Evolutionary conservation across 2,797 vertebrate species (phyloP).

Genomic region (Chelonia mydas): DNA sequence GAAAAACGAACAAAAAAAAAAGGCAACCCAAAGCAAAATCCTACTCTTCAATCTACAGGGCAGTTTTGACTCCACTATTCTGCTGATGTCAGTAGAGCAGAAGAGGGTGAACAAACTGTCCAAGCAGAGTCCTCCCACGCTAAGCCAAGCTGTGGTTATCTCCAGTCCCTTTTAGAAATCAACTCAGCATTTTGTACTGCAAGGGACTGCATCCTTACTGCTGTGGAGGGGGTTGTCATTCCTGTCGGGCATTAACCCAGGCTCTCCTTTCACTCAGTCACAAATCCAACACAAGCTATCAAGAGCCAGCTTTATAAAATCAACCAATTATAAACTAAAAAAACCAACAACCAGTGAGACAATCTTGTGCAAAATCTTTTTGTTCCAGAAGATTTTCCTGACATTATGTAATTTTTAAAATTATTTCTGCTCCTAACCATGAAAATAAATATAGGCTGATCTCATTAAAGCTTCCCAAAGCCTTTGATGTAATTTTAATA

Average conservation of each 20-base stretch:
- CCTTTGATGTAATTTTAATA: conserved; percentile 72
- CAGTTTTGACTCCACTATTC: not conserved
- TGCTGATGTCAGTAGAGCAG: not conserved
- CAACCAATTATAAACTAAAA: not conserved
- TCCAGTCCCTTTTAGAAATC: not conserved
- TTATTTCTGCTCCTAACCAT: conserved; percentile 67
- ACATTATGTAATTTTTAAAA: conserved; percentile 37
- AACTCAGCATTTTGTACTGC: not conserved
- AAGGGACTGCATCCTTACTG: not conserved
- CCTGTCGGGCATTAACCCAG: not conserved
- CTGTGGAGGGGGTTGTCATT: not conserved
- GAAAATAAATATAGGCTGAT: conserved; percentile 59
- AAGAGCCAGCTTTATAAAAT: not conserved
- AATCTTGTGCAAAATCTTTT: conserved; percentile 31
- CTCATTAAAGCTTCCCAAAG: conserved; percentile 65
- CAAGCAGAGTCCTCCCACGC: accelerated
- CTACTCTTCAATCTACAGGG: not conserved
- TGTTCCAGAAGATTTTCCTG: conserved; percentile 63
- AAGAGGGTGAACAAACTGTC: not conserved
- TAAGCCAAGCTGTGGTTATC: not conserved
- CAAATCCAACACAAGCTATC: not conserved
- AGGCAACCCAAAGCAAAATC: not conserved
- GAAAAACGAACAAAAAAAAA: accelerated
- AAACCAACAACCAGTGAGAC: not conserved
- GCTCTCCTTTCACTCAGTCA: not conserved